Evolutionary conservation across 2,113 vertebrate species (phyloP).

Genomic region (Rallus limicola): DNA sequence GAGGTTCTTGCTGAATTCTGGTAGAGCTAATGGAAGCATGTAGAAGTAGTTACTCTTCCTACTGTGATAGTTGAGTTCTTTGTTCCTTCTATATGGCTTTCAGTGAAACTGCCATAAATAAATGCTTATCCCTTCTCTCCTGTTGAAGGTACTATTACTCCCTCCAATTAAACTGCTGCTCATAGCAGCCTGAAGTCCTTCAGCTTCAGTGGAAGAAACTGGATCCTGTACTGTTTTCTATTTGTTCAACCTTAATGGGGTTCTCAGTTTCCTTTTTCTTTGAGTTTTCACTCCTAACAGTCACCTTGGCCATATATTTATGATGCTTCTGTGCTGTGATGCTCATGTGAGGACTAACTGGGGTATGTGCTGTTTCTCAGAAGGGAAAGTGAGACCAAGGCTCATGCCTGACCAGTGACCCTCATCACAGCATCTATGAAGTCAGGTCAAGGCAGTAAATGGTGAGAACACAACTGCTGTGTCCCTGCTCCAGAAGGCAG

Average conservation of each 20-base stretch:
- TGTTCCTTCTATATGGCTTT: background rate
- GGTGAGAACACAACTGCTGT: background rate
- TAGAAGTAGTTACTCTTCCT: background rate
- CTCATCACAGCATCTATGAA: background rate
- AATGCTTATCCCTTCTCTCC: background rate
- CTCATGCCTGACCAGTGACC: background rate
- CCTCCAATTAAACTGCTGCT: background rate
- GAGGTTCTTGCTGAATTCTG: background rate
- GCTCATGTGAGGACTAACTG: rapidly evolving
- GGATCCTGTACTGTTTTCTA: background rate
- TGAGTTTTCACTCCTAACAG: background rate
- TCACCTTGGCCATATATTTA: background rate
- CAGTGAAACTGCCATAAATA: background rate
- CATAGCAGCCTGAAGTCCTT: background rate
- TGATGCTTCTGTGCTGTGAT: background rate
- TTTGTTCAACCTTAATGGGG: background rate
- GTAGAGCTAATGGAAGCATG: background rate
- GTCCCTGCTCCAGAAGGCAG: background rate
- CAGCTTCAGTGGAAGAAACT: background rate
- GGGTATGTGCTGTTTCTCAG: rapidly evolving
- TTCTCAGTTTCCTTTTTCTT: background rate
- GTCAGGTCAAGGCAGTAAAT: background rate
- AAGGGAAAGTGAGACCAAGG: background rate
- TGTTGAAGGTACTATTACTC: background rate
- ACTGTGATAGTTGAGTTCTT: background rate